Evolutionary conservation across 2,113 vertebrate species (phyloP).

Genomic region (Willisornis vidua): DNA sequence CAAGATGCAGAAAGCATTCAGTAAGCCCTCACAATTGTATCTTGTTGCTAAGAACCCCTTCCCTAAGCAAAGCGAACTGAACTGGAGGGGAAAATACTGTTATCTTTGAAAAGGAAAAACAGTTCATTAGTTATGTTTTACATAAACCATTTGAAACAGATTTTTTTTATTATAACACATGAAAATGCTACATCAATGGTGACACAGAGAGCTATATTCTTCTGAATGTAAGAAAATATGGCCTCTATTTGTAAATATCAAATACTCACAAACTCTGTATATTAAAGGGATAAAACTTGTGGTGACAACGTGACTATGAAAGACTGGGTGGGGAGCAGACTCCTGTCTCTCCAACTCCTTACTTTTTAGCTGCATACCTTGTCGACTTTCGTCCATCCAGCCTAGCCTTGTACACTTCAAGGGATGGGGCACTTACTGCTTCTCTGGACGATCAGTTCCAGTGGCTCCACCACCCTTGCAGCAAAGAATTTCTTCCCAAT

Average conservation of each 20-base stretch:
- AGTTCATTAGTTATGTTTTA: background rate
- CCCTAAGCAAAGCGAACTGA: background rate
- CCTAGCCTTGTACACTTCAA: background rate
- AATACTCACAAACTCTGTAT: background rate
- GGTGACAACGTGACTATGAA: background rate
- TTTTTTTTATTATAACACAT: background rate
- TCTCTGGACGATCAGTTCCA: background rate
- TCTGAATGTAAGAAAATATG: background rate
- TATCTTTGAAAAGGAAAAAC: background rate
- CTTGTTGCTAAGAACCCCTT: background rate
- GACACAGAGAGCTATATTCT: background rate
- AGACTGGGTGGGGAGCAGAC: background rate
- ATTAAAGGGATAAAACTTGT: background rate
- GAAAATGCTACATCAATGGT: background rate
- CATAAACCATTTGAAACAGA: background rate
- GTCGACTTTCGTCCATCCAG: background rate
- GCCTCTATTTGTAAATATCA: background rate
- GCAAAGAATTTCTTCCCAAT: background rate
- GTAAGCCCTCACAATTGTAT: background rate
- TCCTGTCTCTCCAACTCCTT: background rate
- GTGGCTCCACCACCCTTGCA: background rate
- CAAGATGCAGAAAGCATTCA: background rate
- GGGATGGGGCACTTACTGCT: background rate
- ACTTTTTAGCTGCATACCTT: background rate
- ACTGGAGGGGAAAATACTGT: background rate